Base-by-base conservation (phyloP, 2,797 vertebrate species). In the Champsocephalus esox region DNA sequence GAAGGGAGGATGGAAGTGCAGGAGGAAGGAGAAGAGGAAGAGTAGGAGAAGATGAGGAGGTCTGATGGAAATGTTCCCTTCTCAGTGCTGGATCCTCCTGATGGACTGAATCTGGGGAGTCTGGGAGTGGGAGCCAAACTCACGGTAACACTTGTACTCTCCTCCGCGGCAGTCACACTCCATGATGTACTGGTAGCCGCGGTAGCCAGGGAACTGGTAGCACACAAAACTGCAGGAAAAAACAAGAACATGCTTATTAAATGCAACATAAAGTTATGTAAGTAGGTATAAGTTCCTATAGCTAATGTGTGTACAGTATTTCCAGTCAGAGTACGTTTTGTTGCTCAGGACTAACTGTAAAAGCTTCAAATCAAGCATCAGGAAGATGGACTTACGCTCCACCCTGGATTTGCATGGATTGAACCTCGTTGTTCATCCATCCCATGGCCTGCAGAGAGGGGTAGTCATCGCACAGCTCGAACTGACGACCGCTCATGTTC, bases 21-120 rank as follows among this genome's bases (percentile, higher is more conserved):
- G 65, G 78, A 75, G 59, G 52, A 55, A 63, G 81, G 60, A 72
- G 54, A 76, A 60, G 70, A 73, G 60, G 76, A 65, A 28, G 64
- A 80, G 45, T 72, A 66, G 54, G 62, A 76, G 45, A 77, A 74
- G 73, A 77, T 70, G 54, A 89, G 67, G 80, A 76, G 57, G 79
- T 62, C 64, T 70, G 73, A 72, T 59, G 82, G 71, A 70, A 62
- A 45, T 1, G 12, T 49, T 71, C 61, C 61, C 72, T 13, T 84
- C 85, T 97, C 92, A 99, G 88, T 97, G 96, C 94, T 97, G 97
- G 91, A 98, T 96, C 87, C 97, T 95, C 87, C 97, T 96, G 92
- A 98, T 95, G 78, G 97, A 98, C 94, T 99, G 97, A 85, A 99
- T 96, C 94, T 97, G 98, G 85, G 95, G 95, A 52, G 96, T 97